Base-by-base conservation (phyloP, 2,797 vertebrate species). In the Gadopsis marmoratus region DNA sequence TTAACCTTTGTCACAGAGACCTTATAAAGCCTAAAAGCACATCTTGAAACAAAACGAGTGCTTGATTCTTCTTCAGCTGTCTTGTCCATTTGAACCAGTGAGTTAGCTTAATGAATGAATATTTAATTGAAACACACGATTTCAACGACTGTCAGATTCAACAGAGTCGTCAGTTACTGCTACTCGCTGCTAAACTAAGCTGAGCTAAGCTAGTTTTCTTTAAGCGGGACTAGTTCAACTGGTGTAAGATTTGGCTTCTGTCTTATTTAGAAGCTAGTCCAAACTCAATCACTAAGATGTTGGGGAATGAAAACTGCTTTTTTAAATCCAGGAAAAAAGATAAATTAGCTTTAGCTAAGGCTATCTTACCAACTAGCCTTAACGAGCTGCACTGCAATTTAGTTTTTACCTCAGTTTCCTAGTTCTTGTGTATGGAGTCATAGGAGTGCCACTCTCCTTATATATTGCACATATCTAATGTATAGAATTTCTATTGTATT, bases 31-130 rank as follows among this genome's bases (percentile, higher is more conserved):
- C 47, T 51, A 23, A 53, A 12, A 53, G 53, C 47, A 60, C 35
- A 26, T 71, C 26, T 48, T 26, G 41, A 29, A 43, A 55, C 67
- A 55, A 43, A 29, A 47, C 13, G 2, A 21, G 53, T 45, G 58
- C 4, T 29, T 61, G 48, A 41, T 55, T 74, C 45, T 17, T 68
- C 16, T 61, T 47, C 53, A 60, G 39, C 53, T 63, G 41, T 51
- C 48, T 50, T 13, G 4, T 63, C 6, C 6, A 50, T 72, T 62
- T 81, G 7, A 72, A 61, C 14, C 26, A 26, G 23, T 64, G 29
- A 64, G 39, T 7, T 19, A 14, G 5, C 35, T 37, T 35, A 55
- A 35, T 47, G 14, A 55, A 17, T 55, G 5, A 5, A 45, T 63
- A 16, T 60, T 50, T 10, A n/a, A 51, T 41, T 64, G 4, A 41